Conservation (phyloP, 92 coral and sea anemone species). For the Zoanthus gigantus region DNA sequence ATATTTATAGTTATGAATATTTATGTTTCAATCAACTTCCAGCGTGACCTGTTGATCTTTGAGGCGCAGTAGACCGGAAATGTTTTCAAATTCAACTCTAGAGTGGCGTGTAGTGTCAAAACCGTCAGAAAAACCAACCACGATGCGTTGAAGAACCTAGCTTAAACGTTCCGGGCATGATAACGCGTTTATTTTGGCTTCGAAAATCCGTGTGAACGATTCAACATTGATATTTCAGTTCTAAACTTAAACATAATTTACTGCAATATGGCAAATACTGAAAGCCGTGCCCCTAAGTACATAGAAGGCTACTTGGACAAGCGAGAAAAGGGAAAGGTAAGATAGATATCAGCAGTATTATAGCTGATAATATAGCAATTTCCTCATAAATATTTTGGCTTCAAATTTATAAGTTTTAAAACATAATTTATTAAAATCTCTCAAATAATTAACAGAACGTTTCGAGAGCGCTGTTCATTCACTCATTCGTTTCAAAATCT, state of each 20-base stretch:
- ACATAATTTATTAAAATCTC: not conserved
- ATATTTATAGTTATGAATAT: not conserved
- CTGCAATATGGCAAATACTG: constrained; percentile 49
- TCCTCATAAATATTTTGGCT: not conserved
- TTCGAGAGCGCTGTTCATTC: not conserved
- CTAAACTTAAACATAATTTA: not conserved
- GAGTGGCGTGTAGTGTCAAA: constrained; percentile 30
- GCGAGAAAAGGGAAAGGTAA: constrained; percentile 74
- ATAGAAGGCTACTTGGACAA: constrained; percentile 81
- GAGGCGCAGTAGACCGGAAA: constrained; percentile 28
- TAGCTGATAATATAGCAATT: not conserved
- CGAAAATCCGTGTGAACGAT: not conserved
- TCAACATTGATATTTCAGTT: not conserved
- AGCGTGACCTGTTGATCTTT: constrained; percentile 13
- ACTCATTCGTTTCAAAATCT: not conserved
- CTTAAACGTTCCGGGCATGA: constrained; percentile 2
- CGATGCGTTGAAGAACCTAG: not conserved
- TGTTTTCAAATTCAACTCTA: constrained; percentile 24
- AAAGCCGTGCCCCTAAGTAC: constrained; percentile 61
- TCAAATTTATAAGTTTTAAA: not conserved
- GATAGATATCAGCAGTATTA: not conserved
- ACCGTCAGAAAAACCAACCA: not conserved
- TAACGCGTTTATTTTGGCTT: not conserved
- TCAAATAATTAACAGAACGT: not conserved
- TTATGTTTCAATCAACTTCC: constrained; percentile 14